phyloP scores from a whole-genome alignment of 2,113 vertebrate genomes.

The Sarotherodon lohbergeri region DNA sequence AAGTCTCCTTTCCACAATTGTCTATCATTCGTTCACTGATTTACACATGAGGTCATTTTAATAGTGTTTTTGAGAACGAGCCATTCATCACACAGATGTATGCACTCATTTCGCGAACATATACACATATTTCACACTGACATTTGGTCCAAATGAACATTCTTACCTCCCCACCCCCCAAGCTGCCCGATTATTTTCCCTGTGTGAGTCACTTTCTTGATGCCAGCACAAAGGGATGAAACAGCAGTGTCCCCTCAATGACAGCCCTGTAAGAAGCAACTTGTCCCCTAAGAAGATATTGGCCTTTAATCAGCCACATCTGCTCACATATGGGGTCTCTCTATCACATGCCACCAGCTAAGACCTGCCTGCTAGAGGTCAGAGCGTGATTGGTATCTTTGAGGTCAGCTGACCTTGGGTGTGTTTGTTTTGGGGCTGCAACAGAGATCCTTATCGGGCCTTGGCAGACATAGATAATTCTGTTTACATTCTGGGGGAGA shows the following conservation, averaged over 20 bases:
- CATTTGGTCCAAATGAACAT: not conserved
- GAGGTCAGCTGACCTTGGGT: constrained; percentile 23
- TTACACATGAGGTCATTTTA: not conserved
- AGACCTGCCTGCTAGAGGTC: constrained; percentile 18
- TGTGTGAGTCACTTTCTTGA: not conserved
- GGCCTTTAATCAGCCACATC: constrained; percentile 8
- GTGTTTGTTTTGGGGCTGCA: constrained; percentile 10
- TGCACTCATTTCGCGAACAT: not conserved
- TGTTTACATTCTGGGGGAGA: constrained; percentile 4
- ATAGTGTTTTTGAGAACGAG: not conserved
- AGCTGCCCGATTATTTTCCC: not conserved
- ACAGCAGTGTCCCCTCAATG: not conserved
- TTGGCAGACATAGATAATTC: not conserved
- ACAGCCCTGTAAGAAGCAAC: not conserved
- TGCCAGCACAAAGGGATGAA: not conserved
- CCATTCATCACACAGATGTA: not conserved
- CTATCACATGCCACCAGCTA: constrained; percentile 3
- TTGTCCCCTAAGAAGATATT: not conserved
- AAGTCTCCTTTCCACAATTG: not conserved
- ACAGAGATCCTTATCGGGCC: constrained; percentile 25
- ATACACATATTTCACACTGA: not conserved
- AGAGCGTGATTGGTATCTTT: constrained; percentile 13
- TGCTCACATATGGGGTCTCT: not conserved
- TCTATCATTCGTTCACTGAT: not conserved
- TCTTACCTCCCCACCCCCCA: not conserved